Evolutionary conservation across 2,888 invertebrate species (phyloP).

Genomic region (Lasius fuliginosus): DNA sequence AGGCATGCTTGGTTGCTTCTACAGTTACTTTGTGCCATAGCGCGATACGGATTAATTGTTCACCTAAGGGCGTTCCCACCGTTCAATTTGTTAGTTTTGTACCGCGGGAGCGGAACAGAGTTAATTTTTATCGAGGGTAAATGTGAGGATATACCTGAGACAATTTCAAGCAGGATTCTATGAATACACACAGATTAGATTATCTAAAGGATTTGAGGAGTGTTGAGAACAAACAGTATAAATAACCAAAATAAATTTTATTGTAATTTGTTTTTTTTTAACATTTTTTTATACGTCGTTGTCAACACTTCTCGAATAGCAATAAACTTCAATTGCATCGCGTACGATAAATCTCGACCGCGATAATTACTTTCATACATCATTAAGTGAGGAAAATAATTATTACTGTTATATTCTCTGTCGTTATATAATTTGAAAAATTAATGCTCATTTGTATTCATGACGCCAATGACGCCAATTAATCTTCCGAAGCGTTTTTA

Average conservation of each 20-base stretch:
- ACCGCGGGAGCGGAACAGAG: conserved; percentile 40
- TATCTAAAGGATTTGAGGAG: not conserved
- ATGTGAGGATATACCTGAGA: conserved; percentile 37
- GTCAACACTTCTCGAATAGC: not conserved
- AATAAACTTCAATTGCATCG: not conserved
- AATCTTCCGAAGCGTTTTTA: not conserved
- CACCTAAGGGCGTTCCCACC: conserved; percentile 32
- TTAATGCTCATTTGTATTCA: not conserved
- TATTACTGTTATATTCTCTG: not conserved
- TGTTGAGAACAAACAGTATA: not conserved
- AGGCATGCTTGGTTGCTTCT: conserved; percentile 42
- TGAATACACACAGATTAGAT: conserved; percentile 30
- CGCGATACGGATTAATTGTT: conserved; percentile 6
- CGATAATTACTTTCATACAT: not conserved
- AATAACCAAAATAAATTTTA: not conserved
- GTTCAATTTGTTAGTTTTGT: conserved; percentile 31
- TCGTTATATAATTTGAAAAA: not conserved
- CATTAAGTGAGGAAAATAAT: not conserved
- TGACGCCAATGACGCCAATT: not conserved
- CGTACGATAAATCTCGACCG: not conserved
- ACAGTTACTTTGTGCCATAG: not conserved
- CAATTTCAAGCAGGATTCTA: conserved; percentile 41
- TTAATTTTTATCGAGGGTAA: conserved; percentile 30
- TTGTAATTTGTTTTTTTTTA: not conserved
- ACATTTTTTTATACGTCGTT: not conserved